Evolutionary conservation across 92 coral and sea anemone species (phyloP).

Genomic region (Phenganax stokvisi): DNA sequence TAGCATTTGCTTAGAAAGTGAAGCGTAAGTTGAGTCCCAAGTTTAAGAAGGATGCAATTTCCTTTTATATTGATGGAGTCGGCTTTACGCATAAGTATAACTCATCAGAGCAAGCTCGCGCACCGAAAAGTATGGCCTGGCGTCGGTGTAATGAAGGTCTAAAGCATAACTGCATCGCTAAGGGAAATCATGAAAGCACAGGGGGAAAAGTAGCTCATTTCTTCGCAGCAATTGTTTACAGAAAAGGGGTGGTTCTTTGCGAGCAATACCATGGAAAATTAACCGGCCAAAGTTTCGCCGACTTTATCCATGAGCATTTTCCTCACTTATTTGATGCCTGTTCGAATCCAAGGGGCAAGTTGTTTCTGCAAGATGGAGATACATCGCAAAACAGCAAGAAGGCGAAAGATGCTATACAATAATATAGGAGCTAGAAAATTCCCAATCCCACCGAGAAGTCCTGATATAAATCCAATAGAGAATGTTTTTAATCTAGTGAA

Average conservation of each 20-base stretch:
- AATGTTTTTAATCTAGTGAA: not conserved
- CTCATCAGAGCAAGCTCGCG: too few relatives aligned
- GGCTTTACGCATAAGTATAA: conserved; percentile 16
- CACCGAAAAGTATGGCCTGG: not conserved
- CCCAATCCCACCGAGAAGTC: not conserved
- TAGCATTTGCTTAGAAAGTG: conserved; percentile 9
- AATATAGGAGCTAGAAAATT: conserved; percentile 1
- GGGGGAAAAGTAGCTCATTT: conserved; percentile 22
- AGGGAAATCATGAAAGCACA: conserved; percentile 1
- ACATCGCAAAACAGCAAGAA: not conserved
- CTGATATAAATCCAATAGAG: not conserved
- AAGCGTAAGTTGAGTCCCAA: conserved; percentile 8
- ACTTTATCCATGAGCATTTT: not conserved
- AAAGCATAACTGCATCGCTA: not conserved
- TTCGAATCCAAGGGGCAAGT: not conserved
- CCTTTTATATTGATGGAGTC: conserved; percentile 15
- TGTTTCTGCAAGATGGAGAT: not conserved
- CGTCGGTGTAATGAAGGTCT: not conserved
- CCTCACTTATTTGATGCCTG: not conserved
- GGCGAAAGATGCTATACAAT: not conserved
- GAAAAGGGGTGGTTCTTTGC: conserved; percentile 4
- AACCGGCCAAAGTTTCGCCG: conserved; percentile 8
- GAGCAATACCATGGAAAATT: not conserved
- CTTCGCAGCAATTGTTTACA: not conserved
- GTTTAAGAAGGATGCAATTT: not conserved